Evolutionary conservation across 2,888 invertebrate species (phyloP), one percentile per base, ranked within the genome.

Genomic region (Erebia aethiops): DNA sequence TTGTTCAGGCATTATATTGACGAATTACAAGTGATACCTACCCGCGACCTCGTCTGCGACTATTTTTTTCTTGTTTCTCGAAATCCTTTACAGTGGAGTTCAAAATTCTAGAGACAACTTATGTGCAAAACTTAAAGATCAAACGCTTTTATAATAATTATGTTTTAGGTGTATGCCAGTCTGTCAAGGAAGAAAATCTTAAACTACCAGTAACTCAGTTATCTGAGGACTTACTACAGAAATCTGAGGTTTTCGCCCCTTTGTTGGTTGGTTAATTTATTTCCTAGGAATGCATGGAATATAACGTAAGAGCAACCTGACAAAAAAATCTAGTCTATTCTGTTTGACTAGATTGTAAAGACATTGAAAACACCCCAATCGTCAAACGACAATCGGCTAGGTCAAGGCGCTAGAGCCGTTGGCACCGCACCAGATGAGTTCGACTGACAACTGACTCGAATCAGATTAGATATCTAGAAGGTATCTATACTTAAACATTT

Each of bases 401-500:
- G 91, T 91, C 91, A 91, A 91, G 89, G 88, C 82, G 85, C 80
- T 78, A 77, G 80, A 85, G 90, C 86, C 88, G 88, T 89, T 92
- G 91, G 90, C 91, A 91, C 81, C 81, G 80, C 82, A 86, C 85
- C 88, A 89, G 87, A 82, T 76, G 68, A 67, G 52, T 83, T 78
- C 82, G 77, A 74, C 71, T 75, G 81, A 81, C 80, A 77, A 72
- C 72, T 71, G 75, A 78, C 73, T 72, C 67, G 67, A 70, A 73
- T 75, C 72, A 57, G 71, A 72, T 18, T 14, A 57, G 43, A 21
- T 56, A 57, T 41, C 56, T 43, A 13, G 35, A 5, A 18, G 16
- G 7, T 62, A 14, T 61, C 57, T 26, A 26, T 13, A 26, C 11
- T 13, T 56, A 13, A 60, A 66, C 71, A 74, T 76, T 77, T 72